These are phyloP conservation scores for Frankliniella fusca DNA, from an alignment of 2,888 invertebrate genomes.

Conservation along the genomic window DNA sequence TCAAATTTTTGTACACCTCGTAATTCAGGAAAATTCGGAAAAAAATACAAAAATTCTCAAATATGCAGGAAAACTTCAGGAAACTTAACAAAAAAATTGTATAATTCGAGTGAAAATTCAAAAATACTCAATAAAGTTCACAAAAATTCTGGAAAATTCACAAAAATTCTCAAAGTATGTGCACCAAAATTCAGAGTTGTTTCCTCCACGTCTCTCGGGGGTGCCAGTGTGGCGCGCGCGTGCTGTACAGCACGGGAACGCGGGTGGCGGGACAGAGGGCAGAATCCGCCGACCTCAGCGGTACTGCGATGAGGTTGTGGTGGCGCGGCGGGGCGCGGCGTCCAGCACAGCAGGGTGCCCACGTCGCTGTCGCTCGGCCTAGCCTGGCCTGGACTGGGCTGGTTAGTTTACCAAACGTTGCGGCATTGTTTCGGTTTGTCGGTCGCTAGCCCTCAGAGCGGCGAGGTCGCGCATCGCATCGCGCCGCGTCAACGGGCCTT, in stretches of 20 bases:
- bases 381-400: not conserved
- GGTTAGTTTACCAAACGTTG: not conserved
- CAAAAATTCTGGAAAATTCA: no score
- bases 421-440: constrained; percentile 2
- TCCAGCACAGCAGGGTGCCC: not conserved
- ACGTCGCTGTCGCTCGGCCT: not conserved
- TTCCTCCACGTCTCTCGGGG: not conserved
- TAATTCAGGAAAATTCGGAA: no score
- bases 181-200: not conserved
- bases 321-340: not conserved
- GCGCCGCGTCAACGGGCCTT: not conserved
- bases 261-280: not conserved
- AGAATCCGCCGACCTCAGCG: not conserved
- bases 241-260: not conserved
- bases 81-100: no score
- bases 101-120: no score
- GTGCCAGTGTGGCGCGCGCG: not conserved
- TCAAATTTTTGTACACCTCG: no score
- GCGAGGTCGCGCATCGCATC: not conserved
- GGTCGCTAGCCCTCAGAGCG: not conserved
- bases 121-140: no score
- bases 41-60: no score
- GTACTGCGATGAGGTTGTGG: not conserved
- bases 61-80: no score
- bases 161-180: not conserved